Percentiles rank a stretch among this genome's conserved stretches.
These are phyloP conservation scores for Sminthurides aquaticus DNA, from an alignment of 2,888 invertebrate species.

Conservation along the genomic window DNA sequence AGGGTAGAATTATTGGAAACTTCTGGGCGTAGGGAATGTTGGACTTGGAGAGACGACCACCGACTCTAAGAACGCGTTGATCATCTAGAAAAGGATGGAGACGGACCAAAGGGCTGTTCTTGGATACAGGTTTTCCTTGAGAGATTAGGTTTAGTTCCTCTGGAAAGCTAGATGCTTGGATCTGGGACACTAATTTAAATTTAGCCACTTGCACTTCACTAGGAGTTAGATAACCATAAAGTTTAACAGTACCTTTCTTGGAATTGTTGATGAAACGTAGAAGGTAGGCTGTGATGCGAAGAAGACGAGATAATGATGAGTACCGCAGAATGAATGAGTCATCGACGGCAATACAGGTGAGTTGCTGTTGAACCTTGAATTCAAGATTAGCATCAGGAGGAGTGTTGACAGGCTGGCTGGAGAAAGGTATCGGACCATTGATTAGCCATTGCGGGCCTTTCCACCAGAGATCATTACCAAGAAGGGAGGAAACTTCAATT, in stretches of 20 bases:
- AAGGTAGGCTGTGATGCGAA: too few relatives aligned
- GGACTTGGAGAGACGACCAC: too few relatives aligned
- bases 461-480: background rate
- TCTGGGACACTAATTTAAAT: background rate
- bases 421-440: too few relatives aligned
- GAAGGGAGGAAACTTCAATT: background rate
- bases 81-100: slow-evolving; percentile 6
- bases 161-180: background rate
- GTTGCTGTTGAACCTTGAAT: too few relatives aligned
- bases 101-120: background rate
- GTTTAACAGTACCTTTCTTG: background rate
- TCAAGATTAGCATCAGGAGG: too few relatives aligned
- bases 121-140: background rate
- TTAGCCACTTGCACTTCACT: background rate
- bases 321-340: too few relatives aligned
- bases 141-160: background rate
- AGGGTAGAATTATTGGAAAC: too few relatives aligned
- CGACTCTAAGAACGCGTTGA: slow-evolving; percentile 1
- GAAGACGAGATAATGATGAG: too few relatives aligned
- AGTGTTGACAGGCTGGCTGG: too few relatives aligned
- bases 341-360: too few relatives aligned
- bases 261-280: too few relatives aligned
- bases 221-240: background rate
- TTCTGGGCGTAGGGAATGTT: too few relatives aligned
- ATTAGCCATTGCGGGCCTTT: background rate